Evolutionary conservation across 2,888 invertebrate genomes (phyloP).

Genomic region (Ptychoptera contaminata): DNA sequence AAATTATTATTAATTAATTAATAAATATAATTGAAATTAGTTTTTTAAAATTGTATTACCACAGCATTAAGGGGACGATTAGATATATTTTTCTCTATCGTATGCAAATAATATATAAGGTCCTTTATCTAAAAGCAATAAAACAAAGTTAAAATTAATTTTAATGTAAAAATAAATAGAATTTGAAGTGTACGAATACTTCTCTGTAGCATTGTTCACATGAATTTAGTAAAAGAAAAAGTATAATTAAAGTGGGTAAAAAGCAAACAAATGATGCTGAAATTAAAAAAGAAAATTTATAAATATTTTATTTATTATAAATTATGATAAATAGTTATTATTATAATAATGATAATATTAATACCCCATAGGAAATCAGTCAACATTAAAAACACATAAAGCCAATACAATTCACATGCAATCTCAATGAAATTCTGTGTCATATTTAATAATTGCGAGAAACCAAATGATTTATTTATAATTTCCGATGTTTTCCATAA

Average conservation of each 20-base stretch:
- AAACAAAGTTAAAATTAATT: no score
- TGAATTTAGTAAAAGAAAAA: not conserved
- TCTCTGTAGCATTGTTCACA: conserved; percentile 4
- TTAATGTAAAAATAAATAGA: no score
- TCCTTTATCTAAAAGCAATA: not conserved
- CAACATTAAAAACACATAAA: conserved; percentile 7
- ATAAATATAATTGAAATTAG: no score
- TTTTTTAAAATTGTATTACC: not conserved
- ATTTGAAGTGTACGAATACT: not conserved
- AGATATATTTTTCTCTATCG: conserved; percentile 4
- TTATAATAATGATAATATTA: conserved; percentile 5
- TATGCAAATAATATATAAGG: conserved; percentile 3
- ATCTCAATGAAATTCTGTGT: conserved; percentile 12
- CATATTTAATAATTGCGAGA: conserved; percentile 10
- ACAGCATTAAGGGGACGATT: not conserved
- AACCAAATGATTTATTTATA: conserved; percentile 10
- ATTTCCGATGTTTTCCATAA: conserved; percentile 9
- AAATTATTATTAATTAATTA: no score
- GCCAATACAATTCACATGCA: conserved; percentile 11
- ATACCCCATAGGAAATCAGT: no score
- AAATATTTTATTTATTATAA: not conserved
- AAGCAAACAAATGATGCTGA: not conserved
- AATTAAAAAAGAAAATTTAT: not conserved
- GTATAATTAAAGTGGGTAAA: not conserved
- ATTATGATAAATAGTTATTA: no score